Evolutionary conservation across 1,140 invertebrate genomes (phyloP).

Genomic region (Drosophila biarmipes): DNA sequence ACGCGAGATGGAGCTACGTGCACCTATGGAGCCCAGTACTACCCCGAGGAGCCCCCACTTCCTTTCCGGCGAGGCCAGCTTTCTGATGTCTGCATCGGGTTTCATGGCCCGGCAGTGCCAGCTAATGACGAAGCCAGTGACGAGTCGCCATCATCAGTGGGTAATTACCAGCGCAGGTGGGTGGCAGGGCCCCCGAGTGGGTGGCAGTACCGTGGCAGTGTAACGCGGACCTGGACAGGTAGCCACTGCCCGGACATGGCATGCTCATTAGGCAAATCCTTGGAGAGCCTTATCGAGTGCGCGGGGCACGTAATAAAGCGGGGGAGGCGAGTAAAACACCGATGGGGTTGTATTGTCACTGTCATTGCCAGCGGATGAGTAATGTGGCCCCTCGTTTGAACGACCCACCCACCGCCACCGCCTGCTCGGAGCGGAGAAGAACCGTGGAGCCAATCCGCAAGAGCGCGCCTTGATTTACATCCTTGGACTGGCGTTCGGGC

Average conservation of each 20-base stretch:
- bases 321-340: not conserved
- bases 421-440: not conserved
- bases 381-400: slow-evolving; percentile 18
- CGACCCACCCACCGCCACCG: not conserved
- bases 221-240: slow-evolving; percentile 22
- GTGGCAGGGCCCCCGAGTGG: slow-evolving; percentile 5
- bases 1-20: slow-evolving; percentile 25
- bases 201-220: slow-evolving; percentile 19
- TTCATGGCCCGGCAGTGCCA: slow-evolving; percentile 29
- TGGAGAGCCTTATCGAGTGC: slow-evolving; percentile 54
- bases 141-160: slow-evolving; percentile 43
- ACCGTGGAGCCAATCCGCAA: not conserved
- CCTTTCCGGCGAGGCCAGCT: slow-evolving; percentile 9
- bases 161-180: slow-evolving; percentile 51
- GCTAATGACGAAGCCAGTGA: slow-evolving; percentile 49
- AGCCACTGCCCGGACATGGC: slow-evolving; percentile 58
- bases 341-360: slow-evolving; percentile 42
- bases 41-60: not conserved
- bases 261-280: slow-evolving; percentile 76
- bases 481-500: slow-evolving; percentile 41
- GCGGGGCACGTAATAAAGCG: not conserved
- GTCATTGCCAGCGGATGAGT: slow-evolving; percentile 52
- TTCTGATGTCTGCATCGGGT: slow-evolving; percentile 50
- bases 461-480: slow-evolving; percentile 38
- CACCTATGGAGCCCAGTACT: not conserved